Base-by-base conservation (phyloP, 2,797 vertebrate genomes). In the Argya squamiceps region DNA sequence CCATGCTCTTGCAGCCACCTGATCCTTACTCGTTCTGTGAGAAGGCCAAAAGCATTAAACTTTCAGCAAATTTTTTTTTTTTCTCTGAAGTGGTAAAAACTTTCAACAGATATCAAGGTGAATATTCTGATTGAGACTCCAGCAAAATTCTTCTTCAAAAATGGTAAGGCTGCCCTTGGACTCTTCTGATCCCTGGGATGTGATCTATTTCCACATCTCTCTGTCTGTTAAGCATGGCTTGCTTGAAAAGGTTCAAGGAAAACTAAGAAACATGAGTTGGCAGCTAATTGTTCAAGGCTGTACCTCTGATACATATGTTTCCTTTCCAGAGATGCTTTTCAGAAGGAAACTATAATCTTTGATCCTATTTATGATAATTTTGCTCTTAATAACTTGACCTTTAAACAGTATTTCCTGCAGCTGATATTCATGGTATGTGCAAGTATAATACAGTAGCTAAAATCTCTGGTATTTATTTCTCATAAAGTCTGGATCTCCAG, bases 341-440 rank as follows among this genome's bases (percentile, higher is more conserved):
- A 59, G 56, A 70, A 53, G 60, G n/a, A 78, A 79, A 71, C 60
- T 58, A 41, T 58, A 26, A 63, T 78, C 32, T 86, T 64, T 84
- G 32, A 70, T 80, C 14, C 16, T 93, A 15, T 65, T 75, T 93
- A 94, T 94, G 84, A 52, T 94, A 95, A 94, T 94, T 94, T 89
- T 96, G 60, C 68, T 95, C 85, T 95, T 92, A 85, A 70, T 76
- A 94, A 58, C 12, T 9, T 96, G 76, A 92, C 85, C 75, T 95
- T 97, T 95, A 67, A 73, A 36, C 24, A 82, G n/a, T 79, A 67
- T 87, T 87, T 91, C 67, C 52, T 70, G 29, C 1, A 3, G 86
- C 37, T 78, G 65, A 46, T 90, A 59, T 89, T 93, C 36, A 59
- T 87, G 36, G 22, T 73, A 76, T 71, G 49, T 63, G 20, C 86